Conservation (phyloP, 2,888 invertebrate genomes). For the Tachina lurida region DNA sequence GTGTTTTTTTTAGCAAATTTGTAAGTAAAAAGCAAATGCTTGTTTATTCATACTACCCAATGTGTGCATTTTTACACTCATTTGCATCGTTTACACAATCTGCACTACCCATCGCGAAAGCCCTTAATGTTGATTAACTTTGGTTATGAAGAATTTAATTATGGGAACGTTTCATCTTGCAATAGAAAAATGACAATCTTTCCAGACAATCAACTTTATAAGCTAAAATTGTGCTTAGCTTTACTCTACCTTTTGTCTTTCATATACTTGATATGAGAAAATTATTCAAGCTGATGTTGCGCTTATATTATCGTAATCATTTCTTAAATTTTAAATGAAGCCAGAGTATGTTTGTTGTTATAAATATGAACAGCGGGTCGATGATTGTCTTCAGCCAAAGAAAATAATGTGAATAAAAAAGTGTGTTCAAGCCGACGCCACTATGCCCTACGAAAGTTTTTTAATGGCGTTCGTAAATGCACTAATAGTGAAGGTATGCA, state of each 20-base stretch:
- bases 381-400: constrained; percentile 9
- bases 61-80: no score
- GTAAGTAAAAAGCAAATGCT: no score
- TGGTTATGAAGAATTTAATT: neutral
- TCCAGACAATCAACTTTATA: constrained; percentile 1
- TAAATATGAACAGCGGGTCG: constrained; percentile 34
- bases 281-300: constrained; percentile 9
- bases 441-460: neutral
- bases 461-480: no score
- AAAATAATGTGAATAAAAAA: neutral
- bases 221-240: neutral
- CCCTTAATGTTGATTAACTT: no score
- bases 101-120: no score
- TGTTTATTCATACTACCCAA: no score
- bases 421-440: neutral
- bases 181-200: neutral
- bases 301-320: constrained; percentile 3
- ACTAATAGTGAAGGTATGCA: no score
- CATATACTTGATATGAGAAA: no score
- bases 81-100: no score
- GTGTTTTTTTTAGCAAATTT: no score
- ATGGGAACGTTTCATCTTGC: neutral
- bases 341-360: constrained; percentile 13
- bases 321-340: constrained; percentile 10
- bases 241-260: neutral